Percentiles rank a stretch among this genome's conserved stretches.
Evolutionary conservation across 1,140 invertebrate species (phyloP).

Genomic region (Drosophila kanapiae): DNA sequence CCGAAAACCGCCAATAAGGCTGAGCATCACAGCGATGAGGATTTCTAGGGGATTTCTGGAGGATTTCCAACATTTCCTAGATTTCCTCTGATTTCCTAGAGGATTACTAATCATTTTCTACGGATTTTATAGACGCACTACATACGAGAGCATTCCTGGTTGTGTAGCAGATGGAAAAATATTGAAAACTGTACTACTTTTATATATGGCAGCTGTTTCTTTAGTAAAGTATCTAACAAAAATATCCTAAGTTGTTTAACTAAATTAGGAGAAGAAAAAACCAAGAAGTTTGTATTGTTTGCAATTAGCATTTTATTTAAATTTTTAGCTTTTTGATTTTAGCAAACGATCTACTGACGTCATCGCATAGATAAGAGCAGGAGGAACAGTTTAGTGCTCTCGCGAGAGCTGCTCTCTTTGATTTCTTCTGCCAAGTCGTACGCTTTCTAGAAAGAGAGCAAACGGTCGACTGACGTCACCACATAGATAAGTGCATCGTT

Average conservation of each 20-base stretch:
- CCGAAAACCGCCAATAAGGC: constrained; percentile 75
- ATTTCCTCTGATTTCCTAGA: not conserved
- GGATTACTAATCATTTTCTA: constrained; percentile 8
- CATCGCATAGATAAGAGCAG: too few relatives aligned
- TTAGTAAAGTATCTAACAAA: not conserved
- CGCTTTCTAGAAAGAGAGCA: too few relatives aligned
- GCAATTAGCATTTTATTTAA: too few relatives aligned
- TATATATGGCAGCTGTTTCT: not conserved
- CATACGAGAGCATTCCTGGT: not conserved
- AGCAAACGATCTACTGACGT: too few relatives aligned
- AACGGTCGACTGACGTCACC: too few relatives aligned
- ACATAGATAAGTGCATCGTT: too few relatives aligned
- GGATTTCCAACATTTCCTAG: not conserved
- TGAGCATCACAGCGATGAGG: constrained; percentile 83
- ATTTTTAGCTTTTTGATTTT: too few relatives aligned
- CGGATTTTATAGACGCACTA: constrained; percentile 16
- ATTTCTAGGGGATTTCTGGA: constrained; percentile 59
- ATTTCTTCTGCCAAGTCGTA: too few relatives aligned
- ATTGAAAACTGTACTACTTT: not conserved
- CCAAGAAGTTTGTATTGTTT: too few relatives aligned
- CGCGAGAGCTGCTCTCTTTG: too few relatives aligned
- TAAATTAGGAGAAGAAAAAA: too few relatives aligned
- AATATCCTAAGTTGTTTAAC: not conserved
- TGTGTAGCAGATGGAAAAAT: not conserved
- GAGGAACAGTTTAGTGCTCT: too few relatives aligned